Percentiles rank a stretch among this genome's conserved stretches.
Evolutionary conservation across 1,140 invertebrate species (phyloP).

Genomic region (Drosophila leontia): DNA sequence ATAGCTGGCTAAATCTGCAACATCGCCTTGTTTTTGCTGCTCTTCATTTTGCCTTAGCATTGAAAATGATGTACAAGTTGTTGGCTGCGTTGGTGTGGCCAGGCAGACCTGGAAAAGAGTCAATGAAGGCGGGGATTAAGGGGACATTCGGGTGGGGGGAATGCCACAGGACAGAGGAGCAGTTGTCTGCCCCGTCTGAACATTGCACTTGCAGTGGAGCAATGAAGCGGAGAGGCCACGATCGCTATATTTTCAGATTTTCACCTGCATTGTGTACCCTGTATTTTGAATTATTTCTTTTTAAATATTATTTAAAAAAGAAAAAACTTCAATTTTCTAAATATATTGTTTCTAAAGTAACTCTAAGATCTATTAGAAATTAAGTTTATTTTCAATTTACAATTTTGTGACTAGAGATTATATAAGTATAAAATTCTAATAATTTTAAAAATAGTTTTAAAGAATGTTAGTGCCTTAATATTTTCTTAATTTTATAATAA

Average conservation of each 20-base stretch:
- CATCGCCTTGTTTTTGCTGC: slow-evolving; percentile 40
- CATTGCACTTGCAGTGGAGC: slow-evolving; percentile 41
- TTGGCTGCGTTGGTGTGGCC: slow-evolving; percentile 74
- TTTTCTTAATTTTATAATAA: neutral
- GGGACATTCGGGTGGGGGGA: neutral
- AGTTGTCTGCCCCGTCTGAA: slow-evolving; percentile 36
- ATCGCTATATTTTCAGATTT: neutral
- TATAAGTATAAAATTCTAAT: no score
- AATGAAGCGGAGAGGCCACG: slow-evolving; percentile 21
- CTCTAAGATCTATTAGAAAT: no score
- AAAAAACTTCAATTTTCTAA: no score
- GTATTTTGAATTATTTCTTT: neutral
- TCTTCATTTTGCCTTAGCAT: slow-evolving; percentile 78
- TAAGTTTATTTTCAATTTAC: no score
- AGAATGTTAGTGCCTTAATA: neutral
- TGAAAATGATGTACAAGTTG: slow-evolving; percentile 83
- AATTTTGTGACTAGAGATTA: no score
- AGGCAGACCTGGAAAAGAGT: slow-evolving; percentile 52
- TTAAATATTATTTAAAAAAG: no score
- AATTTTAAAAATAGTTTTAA: no score
- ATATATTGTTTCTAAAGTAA: no score
- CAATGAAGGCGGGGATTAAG: slow-evolving; percentile 31
- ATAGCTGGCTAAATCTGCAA: slow-evolving; percentile 69
- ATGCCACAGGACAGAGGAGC: slow-evolving; percentile 12
- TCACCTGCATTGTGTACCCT: slow-evolving; percentile 11